Conservation (phyloP, 2,797 vertebrate genomes). For the Natrix natrix region DNA sequence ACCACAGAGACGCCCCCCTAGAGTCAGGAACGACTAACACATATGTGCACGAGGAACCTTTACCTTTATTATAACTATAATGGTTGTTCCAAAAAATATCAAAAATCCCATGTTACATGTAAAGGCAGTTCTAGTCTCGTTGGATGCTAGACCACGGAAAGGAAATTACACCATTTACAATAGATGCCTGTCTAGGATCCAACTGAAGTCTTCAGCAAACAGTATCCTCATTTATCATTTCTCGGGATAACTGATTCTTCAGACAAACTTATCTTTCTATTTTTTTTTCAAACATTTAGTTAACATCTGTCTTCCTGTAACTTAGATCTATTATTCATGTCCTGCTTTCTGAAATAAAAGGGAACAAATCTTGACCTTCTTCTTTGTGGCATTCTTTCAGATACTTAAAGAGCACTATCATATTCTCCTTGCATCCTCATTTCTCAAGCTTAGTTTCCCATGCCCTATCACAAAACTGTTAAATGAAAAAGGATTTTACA, state of each 20-base stretch:
- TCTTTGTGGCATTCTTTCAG: neutral
- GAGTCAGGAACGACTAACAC: too few relatives aligned
- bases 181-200: neutral
- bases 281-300: neutral
- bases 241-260: neutral
- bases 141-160: neutral
- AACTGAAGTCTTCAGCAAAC: neutral
- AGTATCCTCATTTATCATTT: neutral
- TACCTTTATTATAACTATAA: neutral
- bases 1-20: too few relatives aligned
- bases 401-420: neutral
- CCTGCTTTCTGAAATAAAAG: neutral
- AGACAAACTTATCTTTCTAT: neutral
- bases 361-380: neutral
- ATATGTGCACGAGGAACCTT: too few relatives aligned
- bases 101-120: neutral
- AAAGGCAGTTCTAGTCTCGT: neutral
- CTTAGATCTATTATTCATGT: neutral
- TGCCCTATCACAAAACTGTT: neutral
- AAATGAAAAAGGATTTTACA: neutral
- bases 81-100: neutral
- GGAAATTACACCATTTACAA: neutral
- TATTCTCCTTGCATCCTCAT: neutral
- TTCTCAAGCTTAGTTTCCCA: neutral
- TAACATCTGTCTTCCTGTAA: neutral